These are phyloP conservation scores for Parthenolecanium corni DNA, from an alignment of 2,888 invertebrate species.

Conservation along the genomic window DNA sequence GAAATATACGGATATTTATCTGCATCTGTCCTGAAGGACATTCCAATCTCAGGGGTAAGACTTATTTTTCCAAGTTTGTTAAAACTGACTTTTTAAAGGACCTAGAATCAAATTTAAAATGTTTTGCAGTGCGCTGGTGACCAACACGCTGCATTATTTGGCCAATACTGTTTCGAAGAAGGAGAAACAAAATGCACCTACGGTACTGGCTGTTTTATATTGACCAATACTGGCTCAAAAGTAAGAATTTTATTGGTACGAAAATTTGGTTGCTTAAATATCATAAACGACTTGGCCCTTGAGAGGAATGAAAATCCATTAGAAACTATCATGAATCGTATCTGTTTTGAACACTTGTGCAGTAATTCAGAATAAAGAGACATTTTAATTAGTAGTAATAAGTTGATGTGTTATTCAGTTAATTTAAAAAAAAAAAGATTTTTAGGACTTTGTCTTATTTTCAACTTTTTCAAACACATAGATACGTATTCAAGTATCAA, in stretches of 20 bases:
- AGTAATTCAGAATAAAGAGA: neutral
- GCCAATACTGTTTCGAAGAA: constrained; percentile 74
- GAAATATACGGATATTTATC: constrained; percentile 72
- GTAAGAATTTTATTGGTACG: constrained; percentile 37
- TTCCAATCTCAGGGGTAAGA: constrained; percentile 53
- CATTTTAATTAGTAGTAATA: neutral
- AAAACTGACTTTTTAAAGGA: no score
- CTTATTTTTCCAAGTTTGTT: neutral
- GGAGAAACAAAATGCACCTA: constrained; percentile 93
- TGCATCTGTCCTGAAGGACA: constrained; percentile 56
- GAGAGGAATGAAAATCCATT: no score
- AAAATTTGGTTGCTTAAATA: no score
- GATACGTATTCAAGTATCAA: no score
- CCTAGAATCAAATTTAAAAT: neutral
- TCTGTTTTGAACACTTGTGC: neutral
- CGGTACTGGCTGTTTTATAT: constrained; percentile 84
- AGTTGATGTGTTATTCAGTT: no score
- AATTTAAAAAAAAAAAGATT: no score
- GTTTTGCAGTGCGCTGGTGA: constrained; percentile 71
- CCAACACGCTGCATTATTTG: constrained; percentile 87
- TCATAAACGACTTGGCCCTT: no score
- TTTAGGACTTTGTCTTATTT: no score
- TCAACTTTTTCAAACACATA: no score
- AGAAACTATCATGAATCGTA: neutral
- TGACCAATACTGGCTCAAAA: constrained; percentile 84